These are phyloP conservation scores for Anguilla japonica DNA, from an alignment of 2,113 vertebrate genomes.

Conservation along the genomic window DNA sequence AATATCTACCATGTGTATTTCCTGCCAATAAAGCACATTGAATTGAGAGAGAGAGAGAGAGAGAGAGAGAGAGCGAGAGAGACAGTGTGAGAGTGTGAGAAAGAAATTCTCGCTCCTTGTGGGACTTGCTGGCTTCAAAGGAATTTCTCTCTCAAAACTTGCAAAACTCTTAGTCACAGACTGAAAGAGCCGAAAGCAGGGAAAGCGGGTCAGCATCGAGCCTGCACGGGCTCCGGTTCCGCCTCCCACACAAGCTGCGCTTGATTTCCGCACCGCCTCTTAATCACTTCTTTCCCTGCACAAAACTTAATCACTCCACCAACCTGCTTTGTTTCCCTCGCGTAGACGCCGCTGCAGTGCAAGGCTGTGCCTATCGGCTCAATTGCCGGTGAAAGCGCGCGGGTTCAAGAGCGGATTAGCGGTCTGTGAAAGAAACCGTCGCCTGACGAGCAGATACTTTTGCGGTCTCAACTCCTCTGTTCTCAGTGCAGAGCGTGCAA, in stretches of 20 bases:
- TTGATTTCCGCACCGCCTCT: not conserved
- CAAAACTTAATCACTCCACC: not conserved
- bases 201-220: not conserved
- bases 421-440: not conserved
- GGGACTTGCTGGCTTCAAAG: not conserved
- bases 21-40: no score
- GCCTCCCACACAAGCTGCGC: slow-evolving; percentile 20
- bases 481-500: not conserved
- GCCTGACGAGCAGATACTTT: not conserved
- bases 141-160: not conserved
- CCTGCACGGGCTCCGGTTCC: not conserved
- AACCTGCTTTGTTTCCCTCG: not conserved
- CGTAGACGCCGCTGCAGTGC: not conserved
- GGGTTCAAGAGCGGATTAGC: not conserved
- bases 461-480: no score
- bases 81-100: not conserved
- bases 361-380: not conserved
- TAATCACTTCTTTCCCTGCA: not conserved
- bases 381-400: not conserved
- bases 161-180: not conserved
- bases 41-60: not conserved
- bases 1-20: no score
- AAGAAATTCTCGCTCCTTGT: not conserved
- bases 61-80: not conserved
- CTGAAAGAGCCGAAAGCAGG: not conserved